phyloP scores from a whole-genome alignment of 2,888 invertebrate species.

The Embidobia sp. region DNA sequence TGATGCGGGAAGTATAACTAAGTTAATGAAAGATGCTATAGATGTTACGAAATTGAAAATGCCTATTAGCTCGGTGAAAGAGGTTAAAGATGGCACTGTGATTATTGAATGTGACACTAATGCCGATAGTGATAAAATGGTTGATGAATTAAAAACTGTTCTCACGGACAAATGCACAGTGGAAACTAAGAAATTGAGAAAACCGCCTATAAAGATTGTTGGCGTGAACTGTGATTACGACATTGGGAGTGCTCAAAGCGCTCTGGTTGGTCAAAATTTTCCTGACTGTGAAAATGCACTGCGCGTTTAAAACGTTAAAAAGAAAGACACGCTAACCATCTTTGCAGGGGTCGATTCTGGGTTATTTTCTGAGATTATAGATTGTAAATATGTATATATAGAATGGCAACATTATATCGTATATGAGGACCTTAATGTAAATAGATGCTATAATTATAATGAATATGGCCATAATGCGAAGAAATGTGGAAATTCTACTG shows the following conservation, averaged over 20 bases:
- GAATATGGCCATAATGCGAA: conserved; percentile 24
- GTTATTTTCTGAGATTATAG: background rate
- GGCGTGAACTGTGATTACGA: background rate
- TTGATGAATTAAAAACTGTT: background rate
- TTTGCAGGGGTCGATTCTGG: conserved; percentile 4
- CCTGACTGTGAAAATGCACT: background rate
- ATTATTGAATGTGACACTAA: conserved; percentile 2
- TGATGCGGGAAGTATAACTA: background rate
- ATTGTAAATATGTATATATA: conserved; percentile 1
- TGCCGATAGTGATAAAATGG: background rate
- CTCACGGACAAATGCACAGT: conserved; percentile 1
- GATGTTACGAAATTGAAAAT: conserved; percentile 2
- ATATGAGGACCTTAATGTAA: conserved; percentile 23
- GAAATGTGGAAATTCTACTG: background rate
- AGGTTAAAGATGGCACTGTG: background rate
- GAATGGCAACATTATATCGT: conserved; percentile 29
- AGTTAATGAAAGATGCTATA: background rate
- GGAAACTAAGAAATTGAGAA: background rate
- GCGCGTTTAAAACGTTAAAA: background rate
- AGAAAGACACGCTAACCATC: conserved; percentile 1
- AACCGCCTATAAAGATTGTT: conserved; percentile 25
- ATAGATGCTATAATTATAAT: conserved; percentile 22
- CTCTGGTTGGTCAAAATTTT: conserved; percentile 19
- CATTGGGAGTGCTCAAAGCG: background rate
- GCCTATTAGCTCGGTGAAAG: background rate